Percentiles rank a stretch among this genome's conserved stretches.
phyloP scores from a whole-genome alignment of 1,140 invertebrate species.

The Leptinotarsa defecta region DNA sequence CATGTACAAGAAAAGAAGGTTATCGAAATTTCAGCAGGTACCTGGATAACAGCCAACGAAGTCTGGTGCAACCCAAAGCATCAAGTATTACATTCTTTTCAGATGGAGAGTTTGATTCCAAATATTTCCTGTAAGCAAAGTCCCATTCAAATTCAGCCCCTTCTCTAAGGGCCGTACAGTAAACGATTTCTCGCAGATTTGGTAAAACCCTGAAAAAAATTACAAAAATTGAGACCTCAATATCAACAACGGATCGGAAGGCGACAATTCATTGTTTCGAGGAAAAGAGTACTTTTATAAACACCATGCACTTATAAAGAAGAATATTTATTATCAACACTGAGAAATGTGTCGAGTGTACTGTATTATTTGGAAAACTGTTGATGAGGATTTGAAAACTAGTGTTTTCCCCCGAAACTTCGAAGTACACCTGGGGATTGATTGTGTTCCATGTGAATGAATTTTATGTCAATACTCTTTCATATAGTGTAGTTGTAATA shows the following conservation, averaged over 20 bases:
- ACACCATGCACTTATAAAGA: no score
- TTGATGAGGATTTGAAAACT: no score
- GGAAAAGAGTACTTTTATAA: no score
- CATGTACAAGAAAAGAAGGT: neutral
- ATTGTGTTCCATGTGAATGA: no score
- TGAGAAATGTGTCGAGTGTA: no score
- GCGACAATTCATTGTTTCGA: neutral
- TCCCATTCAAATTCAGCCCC: conserved; percentile 79
- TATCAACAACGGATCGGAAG: neutral
- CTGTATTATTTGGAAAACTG: no score
- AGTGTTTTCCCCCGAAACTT: no score
- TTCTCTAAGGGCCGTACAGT: conserved; percentile 77
- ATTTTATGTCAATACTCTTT: no score
- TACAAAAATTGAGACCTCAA: no score
- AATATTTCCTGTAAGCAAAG: conserved; percentile 75
- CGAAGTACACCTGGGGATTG: no score
- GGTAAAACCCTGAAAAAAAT: conserved; percentile 68
- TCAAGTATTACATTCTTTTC: conserved; percentile 69
- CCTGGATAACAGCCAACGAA: conserved; percentile 77
- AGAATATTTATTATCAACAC: no score
- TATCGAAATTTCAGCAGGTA: conserved; percentile 34
- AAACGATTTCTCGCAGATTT: conserved; percentile 74
- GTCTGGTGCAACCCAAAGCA: conserved; percentile 71
- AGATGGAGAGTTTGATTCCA: conserved; percentile 67
- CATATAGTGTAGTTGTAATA: no score